A percentile compares a stretch with the other conserved stretches of the same genome.
Evolutionary conservation across 2,797 vertebrate genomes (phyloP).

Genomic region (Anniella stebbinsi): DNA sequence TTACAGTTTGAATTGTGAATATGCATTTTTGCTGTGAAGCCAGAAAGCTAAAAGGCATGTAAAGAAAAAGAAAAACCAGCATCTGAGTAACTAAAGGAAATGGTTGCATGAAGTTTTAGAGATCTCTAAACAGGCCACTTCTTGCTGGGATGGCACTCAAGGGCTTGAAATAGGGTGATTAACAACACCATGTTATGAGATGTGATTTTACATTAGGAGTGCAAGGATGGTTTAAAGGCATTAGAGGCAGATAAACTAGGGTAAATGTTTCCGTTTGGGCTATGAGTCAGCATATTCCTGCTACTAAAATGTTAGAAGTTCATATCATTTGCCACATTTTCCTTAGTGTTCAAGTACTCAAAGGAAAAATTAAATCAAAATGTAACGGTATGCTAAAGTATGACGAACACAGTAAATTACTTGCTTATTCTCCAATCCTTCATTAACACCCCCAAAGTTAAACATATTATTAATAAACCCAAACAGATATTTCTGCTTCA

Average conservation of each 20-base stretch:
- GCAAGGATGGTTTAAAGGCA: not conserved
- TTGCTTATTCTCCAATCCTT: not conserved
- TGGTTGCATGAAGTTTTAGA: not conserved
- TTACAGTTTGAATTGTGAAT: not conserved
- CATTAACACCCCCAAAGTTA: too few relatives aligned
- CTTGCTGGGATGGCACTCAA: not conserved
- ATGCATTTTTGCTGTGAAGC: not conserved
- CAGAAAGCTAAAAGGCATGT: not conserved
- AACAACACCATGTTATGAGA: not conserved
- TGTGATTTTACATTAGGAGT: not conserved
- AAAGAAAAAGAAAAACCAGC: not conserved
- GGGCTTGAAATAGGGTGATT: not conserved
- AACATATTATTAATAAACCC: too few relatives aligned
- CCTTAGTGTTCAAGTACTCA: not conserved
- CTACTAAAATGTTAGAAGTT: not conserved
- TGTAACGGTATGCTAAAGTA: not conserved
- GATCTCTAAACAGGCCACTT: not conserved
- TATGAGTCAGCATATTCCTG: not conserved
- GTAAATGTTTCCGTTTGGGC: not conserved
- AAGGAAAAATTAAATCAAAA: not conserved
- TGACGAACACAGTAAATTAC: not conserved
- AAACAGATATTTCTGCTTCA: too few relatives aligned
- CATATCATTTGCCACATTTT: not conserved
- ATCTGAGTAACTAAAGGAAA: not conserved
- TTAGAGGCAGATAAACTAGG: not conserved